Conservation (phyloP, 2,888 invertebrate species). For the Steromphala cineraria region DNA sequence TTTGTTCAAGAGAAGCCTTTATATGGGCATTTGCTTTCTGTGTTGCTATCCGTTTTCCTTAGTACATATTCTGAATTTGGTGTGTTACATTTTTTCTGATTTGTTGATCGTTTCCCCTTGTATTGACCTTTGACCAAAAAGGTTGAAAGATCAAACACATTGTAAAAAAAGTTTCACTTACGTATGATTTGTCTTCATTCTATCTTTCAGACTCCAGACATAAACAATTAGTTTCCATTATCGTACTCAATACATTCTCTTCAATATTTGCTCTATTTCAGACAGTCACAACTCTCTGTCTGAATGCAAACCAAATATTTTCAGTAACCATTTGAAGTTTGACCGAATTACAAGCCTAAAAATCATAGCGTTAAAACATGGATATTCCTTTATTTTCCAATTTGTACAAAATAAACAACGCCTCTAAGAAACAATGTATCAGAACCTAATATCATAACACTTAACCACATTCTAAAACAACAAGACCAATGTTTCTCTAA, state of each 20-base stretch:
- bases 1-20: too few relatives aligned
- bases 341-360: neutral
- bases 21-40: too few relatives aligned
- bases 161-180: too few relatives aligned
- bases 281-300: neutral
- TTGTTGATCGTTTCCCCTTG: too few relatives aligned
- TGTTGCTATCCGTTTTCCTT: too few relatives aligned
- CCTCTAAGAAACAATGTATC: neutral
- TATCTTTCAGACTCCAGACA: neutral
- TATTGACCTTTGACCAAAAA: too few relatives aligned
- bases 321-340: neutral
- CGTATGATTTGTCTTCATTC: too few relatives aligned
- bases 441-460: neutral
- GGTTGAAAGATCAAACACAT: too few relatives aligned
- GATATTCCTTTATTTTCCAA: neutral
- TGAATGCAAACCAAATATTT: neutral
- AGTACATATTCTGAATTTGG: too few relatives aligned
- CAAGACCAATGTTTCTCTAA: neutral
- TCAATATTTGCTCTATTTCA: neutral
- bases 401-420: neutral
- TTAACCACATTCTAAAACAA: neutral
- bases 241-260: neutral
- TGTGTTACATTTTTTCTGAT: too few relatives aligned
- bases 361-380: neutral
- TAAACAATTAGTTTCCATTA: neutral